Evolutionary conservation across 2,888 invertebrate species (phyloP).

Genomic region (Minunthozetes semirufus): DNA sequence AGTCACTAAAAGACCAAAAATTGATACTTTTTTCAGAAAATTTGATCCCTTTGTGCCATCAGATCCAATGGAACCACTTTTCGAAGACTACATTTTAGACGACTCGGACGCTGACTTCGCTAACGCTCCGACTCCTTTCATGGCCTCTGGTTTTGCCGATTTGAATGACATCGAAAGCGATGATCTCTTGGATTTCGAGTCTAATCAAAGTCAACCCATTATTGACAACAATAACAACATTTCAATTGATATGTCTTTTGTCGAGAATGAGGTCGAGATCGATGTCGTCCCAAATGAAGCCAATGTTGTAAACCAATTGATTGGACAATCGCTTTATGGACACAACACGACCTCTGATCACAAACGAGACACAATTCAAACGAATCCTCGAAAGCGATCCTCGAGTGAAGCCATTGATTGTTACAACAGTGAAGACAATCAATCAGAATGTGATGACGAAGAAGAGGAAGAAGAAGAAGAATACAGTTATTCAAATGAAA

Average conservation of each 20-base stretch:
- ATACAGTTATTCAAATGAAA: neutral
- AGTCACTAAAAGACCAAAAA: neutral
- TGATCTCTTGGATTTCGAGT: neutral
- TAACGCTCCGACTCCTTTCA: constrained; percentile 9
- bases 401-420: neutral
- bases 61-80: neutral
- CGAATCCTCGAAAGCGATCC: neutral
- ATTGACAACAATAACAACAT: neutral
- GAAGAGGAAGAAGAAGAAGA: neutral
- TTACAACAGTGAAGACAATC: too few species aligned
- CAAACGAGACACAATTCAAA: neutral
- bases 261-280: neutral
- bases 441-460: neutral
- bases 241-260: neutral
- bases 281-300: neutral
- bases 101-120: neutral
- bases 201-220: neutral
- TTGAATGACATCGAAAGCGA: neutral
- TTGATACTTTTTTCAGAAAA: neutral
- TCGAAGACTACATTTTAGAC: neutral
- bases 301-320: neutral
- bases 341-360: too few species aligned
- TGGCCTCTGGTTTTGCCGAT: neutral
- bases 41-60: neutral
- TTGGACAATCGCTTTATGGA: too few species aligned